These are phyloP conservation scores for Gallinago undulata DNA, from an alignment of 2,113 vertebrate species.

Conservation along the genomic window DNA sequence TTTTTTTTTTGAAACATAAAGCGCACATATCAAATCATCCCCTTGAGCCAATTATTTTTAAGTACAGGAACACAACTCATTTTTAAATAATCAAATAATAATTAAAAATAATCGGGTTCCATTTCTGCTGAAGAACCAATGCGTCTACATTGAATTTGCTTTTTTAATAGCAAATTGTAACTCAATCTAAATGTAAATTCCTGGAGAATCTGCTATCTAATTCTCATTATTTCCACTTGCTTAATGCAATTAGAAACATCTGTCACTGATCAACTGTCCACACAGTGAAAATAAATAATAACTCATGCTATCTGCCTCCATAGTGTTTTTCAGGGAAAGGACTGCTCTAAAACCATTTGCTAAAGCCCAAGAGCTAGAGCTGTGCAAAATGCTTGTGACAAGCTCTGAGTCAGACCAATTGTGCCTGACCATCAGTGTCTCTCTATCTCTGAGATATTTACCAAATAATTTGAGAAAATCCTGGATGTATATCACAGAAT, in stretches of 20 bases:
- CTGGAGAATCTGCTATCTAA: slow-evolving; percentile 58
- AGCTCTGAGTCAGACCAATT: background rate
- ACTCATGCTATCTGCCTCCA: slow-evolving; percentile 36
- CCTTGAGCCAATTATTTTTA: slow-evolving; percentile 29
- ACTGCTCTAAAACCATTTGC: background rate
- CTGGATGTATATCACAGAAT: background rate
- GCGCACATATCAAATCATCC: background rate
- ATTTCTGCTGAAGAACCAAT: slow-evolving; percentile 13
- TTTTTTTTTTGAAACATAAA: background rate
- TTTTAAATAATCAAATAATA: slow-evolving; percentile 58
- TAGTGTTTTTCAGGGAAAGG: background rate
- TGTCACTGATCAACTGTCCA: slow-evolving; percentile 67
- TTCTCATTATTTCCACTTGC: slow-evolving; percentile 72
- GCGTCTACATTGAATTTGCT: background rate
- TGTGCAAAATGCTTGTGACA: slow-evolving; percentile 21
- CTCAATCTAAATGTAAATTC: slow-evolving; percentile 70
- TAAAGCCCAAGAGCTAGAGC: background rate
- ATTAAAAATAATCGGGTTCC: slow-evolving; percentile 14
- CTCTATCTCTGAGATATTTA: background rate
- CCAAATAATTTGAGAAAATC: background rate
- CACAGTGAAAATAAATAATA: slow-evolving; percentile 53
- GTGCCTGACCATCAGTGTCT: background rate
- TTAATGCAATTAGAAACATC: slow-evolving; percentile 70
- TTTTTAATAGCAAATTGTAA: slow-evolving; percentile 53
- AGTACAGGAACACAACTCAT: slow-evolving; percentile 17